These are phyloP conservation scores for Margaritifera margaritifera DNA, from an alignment of 2,888 invertebrate species.

Conservation along the genomic window DNA sequence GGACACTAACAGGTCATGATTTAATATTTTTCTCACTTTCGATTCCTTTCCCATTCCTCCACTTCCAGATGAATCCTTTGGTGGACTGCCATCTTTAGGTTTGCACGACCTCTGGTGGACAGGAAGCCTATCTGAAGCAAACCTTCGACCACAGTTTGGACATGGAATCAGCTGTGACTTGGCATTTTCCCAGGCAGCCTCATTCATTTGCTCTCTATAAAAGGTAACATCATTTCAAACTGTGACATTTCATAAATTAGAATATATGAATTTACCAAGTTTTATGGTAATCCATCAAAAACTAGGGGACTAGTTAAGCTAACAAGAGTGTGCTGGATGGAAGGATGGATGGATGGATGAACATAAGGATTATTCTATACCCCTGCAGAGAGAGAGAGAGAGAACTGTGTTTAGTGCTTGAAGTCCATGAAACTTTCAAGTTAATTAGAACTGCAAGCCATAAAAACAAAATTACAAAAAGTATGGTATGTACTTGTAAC, in stretches of 20 bases:
- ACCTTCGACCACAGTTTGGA: constrained; percentile 79
- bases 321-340: too few relatives aligned
- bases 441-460: too few relatives aligned
- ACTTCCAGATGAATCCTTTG: constrained; percentile 5
- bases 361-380: not conserved
- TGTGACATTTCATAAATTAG: too few relatives aligned
- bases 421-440: not conserved
- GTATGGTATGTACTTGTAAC: too few relatives aligned
- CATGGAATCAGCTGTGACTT: constrained; percentile 78
- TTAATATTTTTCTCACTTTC: constrained; percentile 1
- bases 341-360: too few relatives aligned
- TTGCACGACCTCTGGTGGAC: constrained; percentile 76
- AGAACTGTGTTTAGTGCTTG: not conserved
- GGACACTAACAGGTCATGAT: not conserved
- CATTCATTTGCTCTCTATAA: constrained; percentile 70
- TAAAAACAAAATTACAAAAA: too few relatives aligned
- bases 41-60: constrained; percentile 4
- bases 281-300: not conserved
- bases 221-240: not conserved
- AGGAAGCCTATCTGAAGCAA: constrained; percentile 79
- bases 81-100: constrained; percentile 41
- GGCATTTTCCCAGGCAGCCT: constrained; percentile 78
- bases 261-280: too few relatives aligned
- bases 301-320: too few relatives aligned
- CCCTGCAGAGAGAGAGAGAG: not conserved